Percentiles rank a stretch among this genome's conserved stretches.
phyloP scores from a whole-genome alignment of 2,888 invertebrate genomes.

The Zygaena filipendulae region DNA sequence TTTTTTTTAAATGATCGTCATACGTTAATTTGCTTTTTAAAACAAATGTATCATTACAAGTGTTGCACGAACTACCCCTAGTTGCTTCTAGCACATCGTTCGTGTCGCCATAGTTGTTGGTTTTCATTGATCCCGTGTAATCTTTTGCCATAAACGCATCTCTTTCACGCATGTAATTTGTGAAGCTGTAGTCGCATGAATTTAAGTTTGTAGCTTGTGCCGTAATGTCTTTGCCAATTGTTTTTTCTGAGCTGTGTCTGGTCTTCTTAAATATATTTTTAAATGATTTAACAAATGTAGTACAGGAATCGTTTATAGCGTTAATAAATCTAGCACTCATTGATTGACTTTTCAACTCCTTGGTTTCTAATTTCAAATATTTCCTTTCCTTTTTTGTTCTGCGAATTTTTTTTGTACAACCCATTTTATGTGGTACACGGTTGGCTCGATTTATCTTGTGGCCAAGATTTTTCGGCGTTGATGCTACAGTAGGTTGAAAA shows the following conservation, averaged over 20 bases:
- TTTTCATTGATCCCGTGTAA: slow-evolving; percentile 8
- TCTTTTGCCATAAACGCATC: slow-evolving; percentile 24
- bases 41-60: slow-evolving; percentile 38
- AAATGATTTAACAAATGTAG: slow-evolving; percentile 38
- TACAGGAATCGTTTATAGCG: slow-evolving; percentile 45
- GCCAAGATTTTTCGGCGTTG: slow-evolving; percentile 39
- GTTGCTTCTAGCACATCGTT: too few relatives aligned
- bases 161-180: slow-evolving; percentile 40
- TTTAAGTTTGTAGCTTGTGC: too few relatives aligned
- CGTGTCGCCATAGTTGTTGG: slow-evolving; percentile 10
- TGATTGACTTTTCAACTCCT: slow-evolving; percentile 13
- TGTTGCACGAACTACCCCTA: slow-evolving; percentile 34
- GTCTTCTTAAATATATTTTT: slow-evolving; percentile 34
- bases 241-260: slow-evolving; percentile 6
- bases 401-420: slow-evolving; percentile 2
- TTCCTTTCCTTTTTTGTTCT: slow-evolving; percentile 7
- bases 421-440: slow-evolving; percentile 7
- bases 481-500: slow-evolving; percentile 32
- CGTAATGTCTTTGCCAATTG: slow-evolving; percentile 6
- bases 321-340: slow-evolving; percentile 35
- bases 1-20: slow-evolving; percentile 33
- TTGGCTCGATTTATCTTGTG: slow-evolving; percentile 6
- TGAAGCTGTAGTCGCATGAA: slow-evolving; percentile 36
- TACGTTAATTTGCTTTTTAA: slow-evolving; percentile 34
- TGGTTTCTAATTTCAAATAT: slow-evolving; percentile 2